A percentile compares a stretch with the other conserved stretches of the same genome.
phyloP scores from a whole-genome alignment of 2,888 invertebrate genomes.

The Alentia gelatinosa region DNA sequence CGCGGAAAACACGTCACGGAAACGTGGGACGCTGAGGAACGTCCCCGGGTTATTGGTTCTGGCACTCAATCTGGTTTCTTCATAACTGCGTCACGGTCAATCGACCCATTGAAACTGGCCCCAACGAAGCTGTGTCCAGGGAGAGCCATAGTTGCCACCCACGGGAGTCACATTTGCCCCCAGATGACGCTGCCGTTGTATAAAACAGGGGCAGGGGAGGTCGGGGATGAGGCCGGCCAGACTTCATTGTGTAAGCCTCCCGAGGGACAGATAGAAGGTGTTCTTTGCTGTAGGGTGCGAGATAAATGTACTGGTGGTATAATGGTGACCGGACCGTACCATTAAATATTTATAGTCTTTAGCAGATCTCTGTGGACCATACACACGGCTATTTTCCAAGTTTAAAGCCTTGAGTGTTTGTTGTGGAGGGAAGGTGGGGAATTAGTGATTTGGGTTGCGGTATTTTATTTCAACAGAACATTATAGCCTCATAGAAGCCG shows the following conservation, averaged over 20 bases:
- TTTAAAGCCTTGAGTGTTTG: too few species aligned
- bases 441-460: too few species aligned
- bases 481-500: too few species aligned
- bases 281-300: too few species aligned
- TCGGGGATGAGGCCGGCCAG: background rate
- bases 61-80: background rate
- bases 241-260: background rate
- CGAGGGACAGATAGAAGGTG: background rate
- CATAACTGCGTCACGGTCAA: background rate
- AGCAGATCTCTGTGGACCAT: too few species aligned
- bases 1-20: background rate
- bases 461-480: too few species aligned
- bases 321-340: too few species aligned
- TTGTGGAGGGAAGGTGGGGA: too few species aligned
- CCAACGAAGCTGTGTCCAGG: background rate
- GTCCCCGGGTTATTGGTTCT: background rate
- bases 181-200: background rate
- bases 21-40: background rate
- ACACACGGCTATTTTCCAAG: too few species aligned
- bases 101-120: background rate
- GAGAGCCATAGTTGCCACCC: background rate
- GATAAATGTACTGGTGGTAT: too few species aligned
- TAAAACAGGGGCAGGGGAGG: background rate
- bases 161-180: background rate
- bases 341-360: too few species aligned